A percentile compares a stretch with the other conserved stretches of the same genome.
Evolutionary conservation across 2,113 vertebrate species (phyloP).

Genomic region (Vidua macroura): DNA sequence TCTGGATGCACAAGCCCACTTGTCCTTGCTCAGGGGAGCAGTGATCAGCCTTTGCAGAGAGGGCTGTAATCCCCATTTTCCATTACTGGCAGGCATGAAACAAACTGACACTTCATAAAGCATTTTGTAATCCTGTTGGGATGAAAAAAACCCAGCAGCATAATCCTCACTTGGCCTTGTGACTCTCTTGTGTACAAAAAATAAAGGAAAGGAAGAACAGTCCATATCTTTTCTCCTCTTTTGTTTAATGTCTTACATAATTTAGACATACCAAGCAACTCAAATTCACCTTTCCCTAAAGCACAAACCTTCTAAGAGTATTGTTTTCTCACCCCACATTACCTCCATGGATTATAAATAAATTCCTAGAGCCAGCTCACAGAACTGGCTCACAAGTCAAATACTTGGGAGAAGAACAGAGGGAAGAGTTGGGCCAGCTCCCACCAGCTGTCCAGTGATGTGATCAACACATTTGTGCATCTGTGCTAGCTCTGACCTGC

Average conservation of each 20-base stretch:
- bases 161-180: background rate
- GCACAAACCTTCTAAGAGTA: background rate
- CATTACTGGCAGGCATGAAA: background rate
- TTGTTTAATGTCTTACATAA: background rate
- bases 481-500: background rate
- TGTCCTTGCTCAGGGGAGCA: background rate
- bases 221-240: background rate
- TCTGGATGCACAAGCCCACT: background rate
- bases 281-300: background rate
- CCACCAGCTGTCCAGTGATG: background rate
- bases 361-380: background rate
- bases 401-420: constrained; percentile 15
- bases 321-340: background rate
- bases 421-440: background rate
- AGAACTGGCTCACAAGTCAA: background rate
- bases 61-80: background rate
- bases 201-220: background rate
- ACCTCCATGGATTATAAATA: background rate
- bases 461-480: background rate
- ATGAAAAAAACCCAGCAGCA: background rate
- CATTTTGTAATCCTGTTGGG: background rate
- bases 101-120: background rate
- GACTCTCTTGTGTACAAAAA: background rate
- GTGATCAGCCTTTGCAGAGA: background rate
- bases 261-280: background rate